Evolutionary conservation across 2,113 vertebrate species (phyloP), one percentile per base, ranked within the genome.

Genomic region (Lontra canadensis): DNA sequence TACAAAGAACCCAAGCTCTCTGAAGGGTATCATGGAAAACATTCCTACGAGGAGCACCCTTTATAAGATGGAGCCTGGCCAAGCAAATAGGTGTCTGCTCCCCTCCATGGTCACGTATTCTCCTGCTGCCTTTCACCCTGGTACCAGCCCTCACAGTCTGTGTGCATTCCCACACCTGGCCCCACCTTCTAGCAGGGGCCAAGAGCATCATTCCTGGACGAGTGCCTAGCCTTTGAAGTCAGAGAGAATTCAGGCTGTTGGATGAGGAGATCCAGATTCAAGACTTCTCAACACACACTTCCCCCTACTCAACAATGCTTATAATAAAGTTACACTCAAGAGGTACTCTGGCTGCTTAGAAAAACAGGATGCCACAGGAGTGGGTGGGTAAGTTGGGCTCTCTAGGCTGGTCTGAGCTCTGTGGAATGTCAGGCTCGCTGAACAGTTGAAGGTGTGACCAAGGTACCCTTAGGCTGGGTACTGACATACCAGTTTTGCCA

Each of bases 181-280:
- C 92, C 97, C 89, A 97, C 97, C 98, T 96, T 97, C 86, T 61
- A 92, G 74, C 73, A 95, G 97, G 90, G 94, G 94, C 98, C 97
- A 98, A 98, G 79, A 97, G 96, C 96, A 97, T 98, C 96, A 98
- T 97, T 97, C 89, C 89, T 98, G 98, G 95, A 98, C 4, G 42
- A 93, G 36, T 95, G 96, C 97, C 98, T 94, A 96, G 92, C 49
- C 92, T 98, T 98, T 98, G 97, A 98, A 98, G 96, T 97, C 88
- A 91, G 71, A 92, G 93, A 97, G 89, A 98, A 98, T 97, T 97
- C 69, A 95, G 96, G 81, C 88, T 95, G 96, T 96, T 97, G 96
- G 95, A 98, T 97, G 97, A 98, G 89, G 97, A 98, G 96, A 98
- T 97, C 97, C 98, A 98, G 98, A 98, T 96, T 98, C 89, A 97